Conservation (phyloP, 2,113 vertebrate species). For the Hippocampus barbouri region DNA sequence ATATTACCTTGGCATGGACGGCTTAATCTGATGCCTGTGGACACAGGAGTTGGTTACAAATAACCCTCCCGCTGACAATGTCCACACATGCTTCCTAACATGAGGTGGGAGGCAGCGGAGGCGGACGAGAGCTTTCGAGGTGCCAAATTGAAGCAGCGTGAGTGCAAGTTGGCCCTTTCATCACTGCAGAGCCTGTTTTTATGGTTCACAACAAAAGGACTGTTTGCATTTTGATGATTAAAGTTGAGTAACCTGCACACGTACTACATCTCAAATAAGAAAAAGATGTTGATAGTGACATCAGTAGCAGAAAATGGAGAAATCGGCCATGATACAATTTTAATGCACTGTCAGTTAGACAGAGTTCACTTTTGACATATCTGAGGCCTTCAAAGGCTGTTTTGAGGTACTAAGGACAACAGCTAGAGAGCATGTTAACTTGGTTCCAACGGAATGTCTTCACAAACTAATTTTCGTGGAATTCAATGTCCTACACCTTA, state of each 20-base stretch:
- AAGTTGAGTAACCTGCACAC: not conserved
- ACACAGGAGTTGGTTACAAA: conserved; percentile 11
- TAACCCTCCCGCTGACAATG: conserved; percentile 6
- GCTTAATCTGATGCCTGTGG: conserved; percentile 5
- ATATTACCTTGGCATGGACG: conserved; percentile 7
- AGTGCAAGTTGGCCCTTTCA: conserved; percentile 30
- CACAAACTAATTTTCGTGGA: not conserved
- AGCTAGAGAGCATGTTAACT: not conserved
- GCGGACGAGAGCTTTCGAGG: conserved; percentile 33
- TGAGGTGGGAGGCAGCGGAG: conserved; percentile 32
- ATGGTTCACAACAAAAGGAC: conserved; percentile 4
- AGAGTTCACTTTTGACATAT: not conserved
- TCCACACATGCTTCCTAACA: conserved; percentile 14
- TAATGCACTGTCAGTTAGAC: not conserved
- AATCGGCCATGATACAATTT: conserved; percentile 5
- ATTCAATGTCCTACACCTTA: conserved; percentile 3
- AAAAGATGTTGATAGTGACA: not conserved
- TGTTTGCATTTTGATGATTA: conserved; percentile 13
- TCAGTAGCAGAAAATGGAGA: not conserved
- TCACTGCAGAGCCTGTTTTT: conserved; percentile 12
- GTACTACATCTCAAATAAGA: not conserved
- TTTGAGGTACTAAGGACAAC: not conserved
- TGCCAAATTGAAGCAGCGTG: conserved; percentile 28
- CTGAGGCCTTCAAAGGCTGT: not conserved
- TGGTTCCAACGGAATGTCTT: not conserved